Base-by-base conservation (phyloP, 2,888 invertebrate genomes). In the Microctonus hyperodae region DNA sequence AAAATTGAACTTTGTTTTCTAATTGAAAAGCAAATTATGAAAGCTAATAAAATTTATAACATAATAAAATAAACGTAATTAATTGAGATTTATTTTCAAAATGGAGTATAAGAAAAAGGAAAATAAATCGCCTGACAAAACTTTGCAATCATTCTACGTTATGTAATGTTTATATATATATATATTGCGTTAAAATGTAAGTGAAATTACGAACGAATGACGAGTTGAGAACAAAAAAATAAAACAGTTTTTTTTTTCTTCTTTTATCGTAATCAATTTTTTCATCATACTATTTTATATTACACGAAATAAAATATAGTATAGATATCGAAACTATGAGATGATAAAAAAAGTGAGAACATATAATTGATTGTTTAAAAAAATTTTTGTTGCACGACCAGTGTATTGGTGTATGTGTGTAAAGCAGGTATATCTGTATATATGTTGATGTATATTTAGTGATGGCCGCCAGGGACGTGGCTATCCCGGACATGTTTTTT, bases 391-490 rank as follows among this genome's bases (percentile, higher is more conserved):
- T 44, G 16, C 16, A 20, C 44, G 44, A 6, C 7, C 44, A 4
- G 16, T 37, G 37, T n/a, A 28, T 28, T 28, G 3, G 28, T 28
- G 28, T 28, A 44, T n/a, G 9, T 16, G 5, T 16, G 16, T 44
- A 7, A 40, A 6, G 7, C 44, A 44, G 44, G 44, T 44, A 44
- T 44, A 44, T 44, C 16, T n/a, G 16, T n/a, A 9, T n/a, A 16
- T 44, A 16, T n/a, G 7, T 28, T 3, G 28, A 28, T 28, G 16
- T 44, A 20, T 6, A 16, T 44, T 44, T 6, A 44, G 20, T 20
- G 44, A 44, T 16, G 44, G 44, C 44, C 44, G 16, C 44, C 44
- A 44, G 44, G 44, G 44, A 44, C 44, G 44, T 44, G 44, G 20
- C 16, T 44, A 44, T 44, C 44, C 44, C 44, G n/a, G 20, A 44